Conservation (phyloP, 2,888 invertebrate species). For the Pseudanteris insignis region DNA sequence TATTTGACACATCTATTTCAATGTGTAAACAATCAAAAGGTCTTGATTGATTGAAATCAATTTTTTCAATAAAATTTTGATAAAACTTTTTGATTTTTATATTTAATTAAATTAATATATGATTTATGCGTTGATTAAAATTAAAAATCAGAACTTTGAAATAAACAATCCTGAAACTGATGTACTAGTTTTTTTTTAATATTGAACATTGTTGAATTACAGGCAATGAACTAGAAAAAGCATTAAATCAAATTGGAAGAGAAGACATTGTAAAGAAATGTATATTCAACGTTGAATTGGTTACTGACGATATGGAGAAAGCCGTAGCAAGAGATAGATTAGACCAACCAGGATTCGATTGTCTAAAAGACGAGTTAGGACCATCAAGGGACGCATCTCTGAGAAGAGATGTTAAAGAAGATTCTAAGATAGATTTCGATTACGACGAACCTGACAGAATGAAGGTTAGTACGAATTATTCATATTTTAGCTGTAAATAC, state of each 20-base stretch:
- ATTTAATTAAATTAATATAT: too few relatives aligned
- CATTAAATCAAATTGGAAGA: constrained; percentile 79
- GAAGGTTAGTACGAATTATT: constrained; percentile 68
- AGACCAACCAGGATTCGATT: constrained; percentile 71
- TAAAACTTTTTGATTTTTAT: too few relatives aligned
- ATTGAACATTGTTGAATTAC: too few relatives aligned
- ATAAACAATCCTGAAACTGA: neutral
- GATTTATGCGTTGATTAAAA: neutral
- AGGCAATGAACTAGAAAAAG: constrained; percentile 81
- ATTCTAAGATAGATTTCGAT: constrained; percentile 69
- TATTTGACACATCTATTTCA: too few relatives aligned
- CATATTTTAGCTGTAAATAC: too few relatives aligned
- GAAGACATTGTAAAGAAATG: constrained; percentile 84
- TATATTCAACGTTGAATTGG: constrained; percentile 77
- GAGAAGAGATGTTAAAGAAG: constrained; percentile 71
- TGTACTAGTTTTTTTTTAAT: constrained; percentile 22
- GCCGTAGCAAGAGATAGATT: constrained; percentile 70
- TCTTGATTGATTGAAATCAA: too few relatives aligned
- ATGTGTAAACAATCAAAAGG: too few relatives aligned
- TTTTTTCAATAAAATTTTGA: too few relatives aligned
- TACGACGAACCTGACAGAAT: constrained; percentile 74
- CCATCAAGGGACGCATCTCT: constrained; percentile 79
- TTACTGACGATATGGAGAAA: constrained; percentile 76
- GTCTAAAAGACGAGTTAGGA: constrained; percentile 77
- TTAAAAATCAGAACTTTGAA: neutral